phyloP scores from a whole-genome alignment of 2,888 invertebrate species.

The Eugnorisma glareosa region DNA sequence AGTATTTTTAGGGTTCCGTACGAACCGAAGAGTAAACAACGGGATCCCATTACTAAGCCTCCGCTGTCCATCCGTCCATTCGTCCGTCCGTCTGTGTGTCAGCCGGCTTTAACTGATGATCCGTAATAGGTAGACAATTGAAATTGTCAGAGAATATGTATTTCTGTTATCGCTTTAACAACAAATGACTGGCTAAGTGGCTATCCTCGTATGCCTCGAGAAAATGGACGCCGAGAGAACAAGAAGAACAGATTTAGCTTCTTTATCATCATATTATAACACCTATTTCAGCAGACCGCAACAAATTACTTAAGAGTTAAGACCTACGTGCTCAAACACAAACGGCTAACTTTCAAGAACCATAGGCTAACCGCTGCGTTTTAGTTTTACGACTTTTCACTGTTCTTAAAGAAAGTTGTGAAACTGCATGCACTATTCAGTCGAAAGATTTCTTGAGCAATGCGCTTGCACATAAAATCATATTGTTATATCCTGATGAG shows the following conservation, averaged over 20 bases:
- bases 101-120: too few relatives aligned
- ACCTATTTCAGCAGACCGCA: constrained; percentile 1
- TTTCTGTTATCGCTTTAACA: too few relatives aligned
- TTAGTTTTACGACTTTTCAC: constrained; percentile 65
- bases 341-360: constrained; percentile 39
- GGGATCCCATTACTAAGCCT: too few relatives aligned
- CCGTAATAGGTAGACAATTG: too few relatives aligned
- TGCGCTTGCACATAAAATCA: constrained; percentile 54
- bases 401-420: constrained; percentile 74
- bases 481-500: constrained; percentile 25
- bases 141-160: too few relatives aligned
- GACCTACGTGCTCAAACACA: constrained; percentile 18
- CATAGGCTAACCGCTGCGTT: constrained; percentile 33
- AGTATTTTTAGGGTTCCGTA: not conserved
- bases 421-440: constrained; percentile 72
- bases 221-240: not conserved
- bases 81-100: too few relatives aligned
- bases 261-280: not conserved
- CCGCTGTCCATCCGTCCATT: too few relatives aligned
- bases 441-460: constrained; percentile 59
- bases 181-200: too few relatives aligned
- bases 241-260: not conserved
- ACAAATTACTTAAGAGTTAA: constrained; percentile 19
- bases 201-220: not conserved
- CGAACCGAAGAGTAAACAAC: too few relatives aligned